phyloP scores from a whole-genome alignment of 2,797 vertebrate species.

The Halcyon badia region DNA sequence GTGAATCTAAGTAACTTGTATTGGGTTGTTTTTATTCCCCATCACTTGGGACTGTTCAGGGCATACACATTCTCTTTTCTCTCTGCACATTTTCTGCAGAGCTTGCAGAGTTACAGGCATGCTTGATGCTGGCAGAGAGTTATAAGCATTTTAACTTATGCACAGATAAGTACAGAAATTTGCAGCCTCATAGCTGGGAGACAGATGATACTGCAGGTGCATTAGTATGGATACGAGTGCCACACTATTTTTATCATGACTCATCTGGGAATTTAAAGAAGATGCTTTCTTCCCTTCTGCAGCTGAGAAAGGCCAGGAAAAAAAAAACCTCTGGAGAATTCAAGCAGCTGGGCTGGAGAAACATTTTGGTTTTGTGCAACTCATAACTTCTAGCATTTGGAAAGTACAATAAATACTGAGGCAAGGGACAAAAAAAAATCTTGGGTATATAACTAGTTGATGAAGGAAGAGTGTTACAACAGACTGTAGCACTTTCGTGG shows the following conservation, averaged over 20 bases:
- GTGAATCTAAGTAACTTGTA: neutral
- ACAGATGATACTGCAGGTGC: slow-evolving; percentile 60
- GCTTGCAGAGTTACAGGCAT: neutral
- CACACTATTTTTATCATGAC: slow-evolving; percentile 55
- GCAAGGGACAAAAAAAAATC: neutral
- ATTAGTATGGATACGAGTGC: neutral
- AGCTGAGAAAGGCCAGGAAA: slow-evolving; percentile 28
- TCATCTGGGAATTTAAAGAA: slow-evolving; percentile 60
- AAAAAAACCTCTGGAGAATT: slow-evolving; percentile 5
- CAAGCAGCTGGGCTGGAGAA: slow-evolving; percentile 40
- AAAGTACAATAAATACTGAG: neutral
- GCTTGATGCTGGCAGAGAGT: slow-evolving; percentile 9
- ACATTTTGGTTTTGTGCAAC: slow-evolving; percentile 11
- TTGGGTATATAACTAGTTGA: neutral
- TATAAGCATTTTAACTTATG: slow-evolving; percentile 10
- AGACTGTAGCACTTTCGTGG: neutral
- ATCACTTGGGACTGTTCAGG: neutral
- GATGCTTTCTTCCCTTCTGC: slow-evolving; percentile 1
- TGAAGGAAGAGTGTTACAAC: neutral
- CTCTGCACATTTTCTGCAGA: neutral
- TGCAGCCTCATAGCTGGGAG: slow-evolving; percentile 38
- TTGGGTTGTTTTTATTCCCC: neutral
- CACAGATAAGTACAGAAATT: slow-evolving; percentile 34
- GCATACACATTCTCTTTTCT: neutral
- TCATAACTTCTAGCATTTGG: neutral